Conservation (phyloP, 2,113 vertebrate species). For the Mixornis gularis region DNA sequence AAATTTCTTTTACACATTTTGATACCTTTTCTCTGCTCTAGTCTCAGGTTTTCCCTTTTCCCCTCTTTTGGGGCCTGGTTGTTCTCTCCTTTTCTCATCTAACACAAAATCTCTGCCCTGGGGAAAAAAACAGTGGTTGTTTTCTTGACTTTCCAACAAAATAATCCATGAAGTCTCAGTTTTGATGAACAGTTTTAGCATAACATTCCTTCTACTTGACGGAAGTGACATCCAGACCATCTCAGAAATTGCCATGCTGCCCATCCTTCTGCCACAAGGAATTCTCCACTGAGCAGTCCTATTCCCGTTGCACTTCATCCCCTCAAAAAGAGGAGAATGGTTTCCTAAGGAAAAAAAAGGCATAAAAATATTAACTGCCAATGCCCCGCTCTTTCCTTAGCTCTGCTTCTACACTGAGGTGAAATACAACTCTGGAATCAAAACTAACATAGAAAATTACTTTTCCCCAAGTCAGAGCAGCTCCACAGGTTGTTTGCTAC, state of each 20-base stretch:
- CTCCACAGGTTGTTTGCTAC: rapidly evolving
- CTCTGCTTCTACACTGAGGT: background rate
- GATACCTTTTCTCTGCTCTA: background rate
- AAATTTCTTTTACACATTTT: background rate
- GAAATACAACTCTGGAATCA: background rate
- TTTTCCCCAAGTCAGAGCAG: background rate
- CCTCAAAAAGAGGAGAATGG: background rate
- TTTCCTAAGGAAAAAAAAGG: background rate
- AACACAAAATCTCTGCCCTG: background rate
- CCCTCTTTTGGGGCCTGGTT: background rate
- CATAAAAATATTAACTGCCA: background rate
- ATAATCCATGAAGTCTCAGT: background rate
- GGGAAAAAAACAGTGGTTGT: background rate
- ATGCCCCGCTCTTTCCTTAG: background rate
- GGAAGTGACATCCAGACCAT: background rate
- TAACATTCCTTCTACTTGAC: background rate
- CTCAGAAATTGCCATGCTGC: background rate
- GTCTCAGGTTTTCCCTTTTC: background rate
- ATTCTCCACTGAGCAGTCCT: background rate
- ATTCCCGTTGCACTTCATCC: background rate
- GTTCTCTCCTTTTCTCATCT: background rate
- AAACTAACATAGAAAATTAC: background rate
- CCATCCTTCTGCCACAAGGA: background rate
- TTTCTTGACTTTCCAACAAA: background rate
- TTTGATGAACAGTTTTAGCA: background rate